Conservation (phyloP, 2,888 invertebrate genomes). For the Ophion ellenae region DNA sequence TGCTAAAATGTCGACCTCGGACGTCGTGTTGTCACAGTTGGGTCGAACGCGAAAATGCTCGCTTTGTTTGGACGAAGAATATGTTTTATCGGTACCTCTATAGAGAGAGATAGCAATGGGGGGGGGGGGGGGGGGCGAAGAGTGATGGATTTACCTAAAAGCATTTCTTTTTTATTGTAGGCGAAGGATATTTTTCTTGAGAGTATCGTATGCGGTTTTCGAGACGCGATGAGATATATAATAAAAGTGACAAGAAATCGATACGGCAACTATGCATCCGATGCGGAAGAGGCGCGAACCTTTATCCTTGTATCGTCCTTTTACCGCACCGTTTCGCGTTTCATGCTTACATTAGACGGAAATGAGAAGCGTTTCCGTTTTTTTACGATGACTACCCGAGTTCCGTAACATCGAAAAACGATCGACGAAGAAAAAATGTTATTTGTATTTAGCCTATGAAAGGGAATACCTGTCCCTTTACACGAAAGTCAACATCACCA, state of each 20-base stretch:
- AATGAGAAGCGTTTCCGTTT: not conserved
- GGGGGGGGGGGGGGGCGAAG: too few species aligned
- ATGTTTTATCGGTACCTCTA: not conserved
- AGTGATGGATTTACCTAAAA: not conserved
- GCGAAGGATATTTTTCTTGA: not conserved
- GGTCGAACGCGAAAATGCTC: not conserved
- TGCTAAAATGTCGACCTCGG: not conserved
- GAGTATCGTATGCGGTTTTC: not conserved
- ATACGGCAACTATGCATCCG: not conserved
- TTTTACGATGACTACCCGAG: not conserved
- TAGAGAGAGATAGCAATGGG: too few species aligned
- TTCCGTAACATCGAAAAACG: not conserved
- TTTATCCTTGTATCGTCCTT: slow-evolving; percentile 13
- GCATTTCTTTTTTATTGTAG: not conserved
- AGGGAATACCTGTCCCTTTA: too few species aligned
- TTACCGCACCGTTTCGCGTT: slow-evolving; percentile 2
- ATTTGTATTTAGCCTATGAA: too few species aligned
- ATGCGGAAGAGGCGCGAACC: not conserved
- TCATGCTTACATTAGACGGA: slow-evolving; percentile 9
- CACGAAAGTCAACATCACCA: too few species aligned
- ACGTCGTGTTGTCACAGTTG: slow-evolving; percentile 5
- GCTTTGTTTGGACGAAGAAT: slow-evolving; percentile 2
- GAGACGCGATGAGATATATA: not conserved
- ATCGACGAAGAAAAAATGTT: not conserved
- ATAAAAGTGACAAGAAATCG: slow-evolving; percentile 10